Evolutionary conservation across 2,113 vertebrate species (phyloP), one percentile per base, ranked within the genome.

Genomic region (Axis porcinus): DNA sequence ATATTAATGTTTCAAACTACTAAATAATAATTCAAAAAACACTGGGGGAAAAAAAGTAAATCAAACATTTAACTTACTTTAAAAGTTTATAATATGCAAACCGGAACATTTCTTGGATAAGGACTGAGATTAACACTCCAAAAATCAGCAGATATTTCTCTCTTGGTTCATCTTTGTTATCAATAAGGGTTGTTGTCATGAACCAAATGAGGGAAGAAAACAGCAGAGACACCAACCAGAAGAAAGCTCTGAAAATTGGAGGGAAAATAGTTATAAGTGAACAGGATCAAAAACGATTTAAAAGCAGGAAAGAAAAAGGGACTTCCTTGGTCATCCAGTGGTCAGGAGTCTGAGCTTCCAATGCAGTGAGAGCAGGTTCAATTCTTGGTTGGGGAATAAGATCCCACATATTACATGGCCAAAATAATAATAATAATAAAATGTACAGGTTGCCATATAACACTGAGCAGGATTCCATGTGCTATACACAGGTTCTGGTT

Each of bases 91-190:
- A 98, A 79, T 98, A 99, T 43, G 98, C 99, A 79, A 99, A 99
- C 78, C 95, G 92, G 96, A 99, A 99, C 33, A 98, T 91, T 85
- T 99, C 99, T 98, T 99, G 99, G 50, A 99, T 98, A 91, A 99
- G 95, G 86, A 99, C 98, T 7, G 98, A 99, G 81, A 99, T 97
- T 78, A 99, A 96, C 89, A 98, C 99, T 5, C 99, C 99, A 40
- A 99, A 99, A 88, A 99, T 95, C 13, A 99, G 99, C 58, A 99
- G 94, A 0, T 99, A 99, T 98, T 99, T 99, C 98, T 99, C 98
- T 95, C 98, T 96, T 2, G 97, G 91, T 23, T 97, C 97, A 14
- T 98, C 99, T 64, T 98, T 98, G 95, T 98, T 98, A 45, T 98
- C 98, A 86, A 98, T 98, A 97, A 98, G 98, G 98, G 98, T 98